A percentile compares a stretch with the other conserved stretches of the same genome.
These are phyloP conservation scores for Platichthys flesus DNA, from an alignment of 2,113 vertebrate species.

Conservation along the genomic window DNA sequence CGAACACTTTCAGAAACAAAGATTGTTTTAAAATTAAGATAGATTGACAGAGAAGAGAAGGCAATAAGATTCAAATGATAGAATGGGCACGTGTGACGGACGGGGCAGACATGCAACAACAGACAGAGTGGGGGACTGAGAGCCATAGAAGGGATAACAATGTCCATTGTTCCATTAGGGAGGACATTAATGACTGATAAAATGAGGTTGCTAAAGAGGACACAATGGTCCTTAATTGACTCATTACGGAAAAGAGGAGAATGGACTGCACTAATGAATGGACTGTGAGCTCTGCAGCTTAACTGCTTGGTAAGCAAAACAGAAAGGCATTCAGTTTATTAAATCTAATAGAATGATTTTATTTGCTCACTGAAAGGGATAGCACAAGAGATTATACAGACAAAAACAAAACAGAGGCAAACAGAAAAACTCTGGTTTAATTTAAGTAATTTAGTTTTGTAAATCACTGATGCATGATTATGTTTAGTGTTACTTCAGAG, in stretches of 20 bases:
- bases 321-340: constrained; percentile 70
- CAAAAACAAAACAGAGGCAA: neutral
- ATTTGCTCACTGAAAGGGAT: constrained; percentile 51
- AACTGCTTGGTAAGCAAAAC: constrained; percentile 79
- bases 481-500: neutral
- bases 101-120: constrained; percentile 19
- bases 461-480: neutral
- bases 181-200: constrained; percentile 79
- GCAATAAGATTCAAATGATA: constrained; percentile 34
- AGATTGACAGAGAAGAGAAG: neutral
- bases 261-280: constrained; percentile 78
- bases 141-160: constrained; percentile 60
- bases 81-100: constrained; percentile 30
- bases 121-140: neutral
- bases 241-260: constrained; percentile 75
- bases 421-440: constrained; percentile 3
- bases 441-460: neutral
- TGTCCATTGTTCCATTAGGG: constrained; percentile 74
- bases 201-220: constrained; percentile 75
- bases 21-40: neutral
- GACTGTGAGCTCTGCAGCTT: constrained; percentile 50
- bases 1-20: constrained; percentile 15
- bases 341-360: constrained; percentile 66
- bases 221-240: constrained; percentile 81
- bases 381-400: constrained; percentile 24